Evolutionary conservation across 2,888 invertebrate genomes (phyloP).

Genomic region (Pyrgus malvae): DNA sequence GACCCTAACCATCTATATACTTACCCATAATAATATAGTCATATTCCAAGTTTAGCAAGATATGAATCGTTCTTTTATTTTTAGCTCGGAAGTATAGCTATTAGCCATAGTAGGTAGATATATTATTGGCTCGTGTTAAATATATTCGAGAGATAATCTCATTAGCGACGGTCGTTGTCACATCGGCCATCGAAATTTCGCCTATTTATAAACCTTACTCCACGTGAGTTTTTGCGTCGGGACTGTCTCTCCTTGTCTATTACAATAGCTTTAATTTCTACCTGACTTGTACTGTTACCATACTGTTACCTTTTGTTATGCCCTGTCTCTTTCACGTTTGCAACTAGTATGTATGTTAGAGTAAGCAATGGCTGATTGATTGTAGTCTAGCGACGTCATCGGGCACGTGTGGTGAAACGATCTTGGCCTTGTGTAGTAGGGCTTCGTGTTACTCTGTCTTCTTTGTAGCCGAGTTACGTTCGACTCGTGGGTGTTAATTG

Average conservation of each 20-base stretch:
- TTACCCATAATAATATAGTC: too few relatives aligned
- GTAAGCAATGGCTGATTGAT: constrained; percentile 11
- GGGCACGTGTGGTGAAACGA: constrained; percentile 34
- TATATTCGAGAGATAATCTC: not conserved
- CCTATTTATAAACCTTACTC: constrained; percentile 19
- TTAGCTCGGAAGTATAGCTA: too few relatives aligned
- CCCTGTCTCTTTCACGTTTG: constrained; percentile 3
- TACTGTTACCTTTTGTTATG: constrained; percentile 9
- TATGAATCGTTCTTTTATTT: too few relatives aligned
- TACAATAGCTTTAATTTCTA: constrained; percentile 4
- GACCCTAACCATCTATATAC: too few relatives aligned
- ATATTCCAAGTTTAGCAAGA: too few relatives aligned
- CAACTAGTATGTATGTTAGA: not conserved
- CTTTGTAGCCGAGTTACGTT: constrained; percentile 2
- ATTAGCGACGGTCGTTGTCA: not conserved
- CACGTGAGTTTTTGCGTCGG: constrained; percentile 15
- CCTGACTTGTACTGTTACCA: constrained; percentile 12
- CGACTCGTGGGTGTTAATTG: constrained; percentile 6
- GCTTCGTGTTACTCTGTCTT: constrained; percentile 33
- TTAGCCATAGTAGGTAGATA: too few relatives aligned
- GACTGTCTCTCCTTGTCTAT: not conserved
- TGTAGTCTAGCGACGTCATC: constrained; percentile 29
- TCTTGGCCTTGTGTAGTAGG: constrained; percentile 41
- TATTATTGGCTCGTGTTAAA: too few relatives aligned
- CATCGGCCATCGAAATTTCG: not conserved